Evolutionary conservation across 2,888 invertebrate genomes (phyloP).

Genomic region (Carabus problematicus): DNA sequence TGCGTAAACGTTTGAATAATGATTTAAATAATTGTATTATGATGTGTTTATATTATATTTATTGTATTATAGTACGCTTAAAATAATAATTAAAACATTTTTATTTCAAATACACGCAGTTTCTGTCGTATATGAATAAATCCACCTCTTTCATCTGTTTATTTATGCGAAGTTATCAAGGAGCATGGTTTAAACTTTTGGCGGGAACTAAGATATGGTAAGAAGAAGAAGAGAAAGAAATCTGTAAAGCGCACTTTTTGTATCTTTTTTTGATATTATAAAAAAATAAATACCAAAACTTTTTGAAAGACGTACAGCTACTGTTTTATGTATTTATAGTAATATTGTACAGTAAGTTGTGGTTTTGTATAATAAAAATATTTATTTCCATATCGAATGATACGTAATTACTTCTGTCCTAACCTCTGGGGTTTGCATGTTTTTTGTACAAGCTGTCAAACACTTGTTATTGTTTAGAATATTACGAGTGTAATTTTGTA

Average conservation of each 20-base stretch:
- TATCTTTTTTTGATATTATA: conserved; percentile 36
- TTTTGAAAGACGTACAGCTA: conserved; percentile 6
- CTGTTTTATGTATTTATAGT: conserved; percentile 3
- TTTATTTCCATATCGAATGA: conserved; percentile 1
- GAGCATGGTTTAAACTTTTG: too few relatives aligned
- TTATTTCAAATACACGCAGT: conserved; percentile 19
- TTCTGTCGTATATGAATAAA: too few relatives aligned
- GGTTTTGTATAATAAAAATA: conserved; percentile 20
- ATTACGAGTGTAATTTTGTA: not conserved
- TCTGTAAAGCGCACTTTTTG: conserved; percentile 36
- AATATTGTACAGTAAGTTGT: conserved; percentile 2
- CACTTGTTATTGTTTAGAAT: not conserved
- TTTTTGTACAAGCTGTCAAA: conserved; percentile 9
- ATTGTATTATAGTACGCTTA: conserved; percentile 32
- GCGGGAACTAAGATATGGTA: not conserved
- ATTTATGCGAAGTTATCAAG: too few relatives aligned
- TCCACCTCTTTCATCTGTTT: too few relatives aligned
- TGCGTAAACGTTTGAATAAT: conserved; percentile 35
- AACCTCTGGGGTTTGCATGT: conserved; percentile 21
- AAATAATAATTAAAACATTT: conserved; percentile 29
- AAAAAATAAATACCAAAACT: conserved; percentile 27
- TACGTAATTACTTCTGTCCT: conserved; percentile 10
- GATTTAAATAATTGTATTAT: conserved; percentile 34
- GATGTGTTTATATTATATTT: conserved; percentile 40
- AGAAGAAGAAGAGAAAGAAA: conserved; percentile 27